phyloP scores from a whole-genome alignment of 1,140 invertebrate species.

The Lineus longissimus region DNA sequence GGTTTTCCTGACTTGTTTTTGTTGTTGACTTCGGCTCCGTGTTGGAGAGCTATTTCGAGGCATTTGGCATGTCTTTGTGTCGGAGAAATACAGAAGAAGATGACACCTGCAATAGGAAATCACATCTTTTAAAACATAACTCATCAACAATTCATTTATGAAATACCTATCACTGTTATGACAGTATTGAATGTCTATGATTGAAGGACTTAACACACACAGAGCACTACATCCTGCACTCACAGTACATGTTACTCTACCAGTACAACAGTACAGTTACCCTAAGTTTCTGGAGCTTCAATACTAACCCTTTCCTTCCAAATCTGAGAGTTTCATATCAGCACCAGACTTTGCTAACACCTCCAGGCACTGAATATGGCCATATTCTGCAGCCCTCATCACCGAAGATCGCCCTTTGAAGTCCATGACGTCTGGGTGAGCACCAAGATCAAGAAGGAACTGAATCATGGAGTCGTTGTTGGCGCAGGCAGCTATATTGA shows the following conservation, averaged over 20 bases:
- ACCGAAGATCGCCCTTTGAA: constrained; percentile 48
- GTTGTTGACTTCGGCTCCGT: constrained; percentile 52
- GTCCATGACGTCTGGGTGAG: constrained; percentile 54
- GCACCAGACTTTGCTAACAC: constrained; percentile 44
- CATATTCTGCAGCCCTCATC: constrained; percentile 52
- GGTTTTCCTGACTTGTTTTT: constrained; percentile 44
- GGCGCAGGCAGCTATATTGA: constrained; percentile 41
- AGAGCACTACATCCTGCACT: no score
- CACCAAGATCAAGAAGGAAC: constrained; percentile 47
- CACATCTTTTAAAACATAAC: no score
- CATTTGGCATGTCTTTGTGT: constrained; percentile 50
- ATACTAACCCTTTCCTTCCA: constrained; percentile 53
- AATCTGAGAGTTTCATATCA: constrained; percentile 48
- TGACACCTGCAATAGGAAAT: constrained; percentile 34
- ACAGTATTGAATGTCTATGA: no score
- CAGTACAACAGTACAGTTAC: no score
- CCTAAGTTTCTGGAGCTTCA: no score
- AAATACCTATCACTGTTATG: no score
- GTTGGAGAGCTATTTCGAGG: constrained; percentile 42
- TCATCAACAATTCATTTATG: no score
- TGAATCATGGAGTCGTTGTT: constrained; percentile 53
- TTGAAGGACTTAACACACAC: no score
- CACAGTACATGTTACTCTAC: no score
- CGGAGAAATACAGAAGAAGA: constrained; percentile 51
- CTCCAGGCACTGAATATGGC: constrained; percentile 50